A percentile compares a stretch with the other conserved stretches of the same genome.
Conservation (phyloP, 2,113 vertebrate genomes). For the Paralichthys olivaceus region DNA sequence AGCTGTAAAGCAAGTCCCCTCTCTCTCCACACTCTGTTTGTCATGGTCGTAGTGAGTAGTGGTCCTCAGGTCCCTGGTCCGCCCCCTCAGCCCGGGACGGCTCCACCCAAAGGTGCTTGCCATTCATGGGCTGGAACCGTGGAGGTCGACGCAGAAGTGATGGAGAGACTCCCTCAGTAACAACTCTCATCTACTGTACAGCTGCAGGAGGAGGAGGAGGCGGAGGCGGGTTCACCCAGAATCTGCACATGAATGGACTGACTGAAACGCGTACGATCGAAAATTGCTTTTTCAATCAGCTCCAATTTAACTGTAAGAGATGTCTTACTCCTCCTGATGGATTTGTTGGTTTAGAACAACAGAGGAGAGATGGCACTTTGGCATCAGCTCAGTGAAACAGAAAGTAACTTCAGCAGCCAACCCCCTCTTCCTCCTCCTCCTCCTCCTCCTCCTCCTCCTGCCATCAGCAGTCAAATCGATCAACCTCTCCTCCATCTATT, state of each 20-base stretch:
- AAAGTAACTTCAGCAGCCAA: constrained; percentile 17
- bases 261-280: constrained; percentile 11
- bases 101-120: constrained; percentile 61
- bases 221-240: background rate
- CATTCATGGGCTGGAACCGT: constrained; percentile 66
- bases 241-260: background rate
- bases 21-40: background rate
- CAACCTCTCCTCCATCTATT: constrained; percentile 34
- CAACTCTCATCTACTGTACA: constrained; percentile 44
- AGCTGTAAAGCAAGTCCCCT: constrained; percentile 37
- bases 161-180: constrained; percentile 42
- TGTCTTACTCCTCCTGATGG: constrained; percentile 29
- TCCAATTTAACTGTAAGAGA: constrained; percentile 40
- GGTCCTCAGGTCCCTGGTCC: background rate
- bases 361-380: background rate
- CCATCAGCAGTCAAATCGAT: constrained; percentile 40
- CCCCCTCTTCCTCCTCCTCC: background rate
- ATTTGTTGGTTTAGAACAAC: constrained; percentile 26
- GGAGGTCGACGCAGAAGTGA: constrained; percentile 34
- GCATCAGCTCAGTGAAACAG: constrained; percentile 13
- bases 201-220: background rate
- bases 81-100: background rate
- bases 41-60: constrained; percentile 5
- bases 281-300: constrained; percentile 46
- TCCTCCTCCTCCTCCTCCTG: background rate